These are phyloP conservation scores for Cyrtorhinus lividipennis DNA, from an alignment of 1,140 invertebrate species.

Conservation along the genomic window DNA sequence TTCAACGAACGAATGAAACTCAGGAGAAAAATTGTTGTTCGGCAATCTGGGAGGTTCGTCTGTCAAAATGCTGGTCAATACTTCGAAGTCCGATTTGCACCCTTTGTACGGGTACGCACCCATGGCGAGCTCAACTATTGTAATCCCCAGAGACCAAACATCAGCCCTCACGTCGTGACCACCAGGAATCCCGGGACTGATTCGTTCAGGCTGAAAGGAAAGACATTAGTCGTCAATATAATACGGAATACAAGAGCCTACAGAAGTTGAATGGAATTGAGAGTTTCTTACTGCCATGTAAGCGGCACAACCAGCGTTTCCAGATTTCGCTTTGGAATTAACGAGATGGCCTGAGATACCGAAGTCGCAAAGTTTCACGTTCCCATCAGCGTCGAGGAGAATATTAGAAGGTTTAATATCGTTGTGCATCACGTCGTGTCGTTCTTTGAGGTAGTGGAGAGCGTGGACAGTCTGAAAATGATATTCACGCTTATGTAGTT, in stretches of 20 bases:
- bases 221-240: slow-evolving; percentile 7
- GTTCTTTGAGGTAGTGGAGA: slow-evolving; percentile 89
- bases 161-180: slow-evolving; percentile 97
- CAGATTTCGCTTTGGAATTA: slow-evolving; percentile 92
- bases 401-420: slow-evolving; percentile 99
- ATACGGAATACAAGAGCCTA: not conserved
- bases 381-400: slow-evolving; percentile 77
- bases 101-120: slow-evolving; percentile 82
- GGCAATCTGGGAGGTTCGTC: slow-evolving; percentile 76
- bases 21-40: slow-evolving; percentile 55
- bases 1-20: slow-evolving; percentile 73
- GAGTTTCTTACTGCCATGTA: slow-evolving; percentile 83
- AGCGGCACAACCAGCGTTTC: slow-evolving; percentile 90
- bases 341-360: slow-evolving; percentile 94
- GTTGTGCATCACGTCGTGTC: slow-evolving; percentile 90
- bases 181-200: slow-evolving; percentile 72
- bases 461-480: slow-evolving; percentile 78
- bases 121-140: slow-evolving; percentile 81
- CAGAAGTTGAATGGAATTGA: not conserved
- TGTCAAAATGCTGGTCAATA: slow-evolving; percentile 74
- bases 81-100: slow-evolving; percentile 93
- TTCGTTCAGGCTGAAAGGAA: slow-evolving; percentile 72
- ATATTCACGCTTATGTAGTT: not conserved
- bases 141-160: slow-evolving; percentile 98
- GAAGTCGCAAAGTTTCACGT: slow-evolving; percentile 97